Evolutionary conservation across 2,888 invertebrate species (phyloP).

Genomic region (Caenorhabditis sp.): DNA sequence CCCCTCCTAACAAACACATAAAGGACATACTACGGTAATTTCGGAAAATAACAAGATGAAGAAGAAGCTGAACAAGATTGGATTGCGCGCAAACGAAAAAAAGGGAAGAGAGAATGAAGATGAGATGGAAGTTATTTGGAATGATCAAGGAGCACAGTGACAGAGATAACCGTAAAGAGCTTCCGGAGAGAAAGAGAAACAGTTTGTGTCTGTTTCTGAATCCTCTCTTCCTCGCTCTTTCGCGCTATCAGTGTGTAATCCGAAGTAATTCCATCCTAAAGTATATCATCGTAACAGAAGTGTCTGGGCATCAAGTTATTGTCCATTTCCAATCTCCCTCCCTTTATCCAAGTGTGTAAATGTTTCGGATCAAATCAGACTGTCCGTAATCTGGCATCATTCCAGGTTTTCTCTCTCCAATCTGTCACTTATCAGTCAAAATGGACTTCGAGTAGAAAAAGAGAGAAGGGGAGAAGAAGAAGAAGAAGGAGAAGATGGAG

Average conservation of each 20-base stretch:
- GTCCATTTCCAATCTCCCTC: conserved; percentile 14
- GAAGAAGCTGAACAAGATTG: conserved; percentile 38
- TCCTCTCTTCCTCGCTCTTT: too few species aligned
- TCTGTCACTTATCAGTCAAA: conserved; percentile 34
- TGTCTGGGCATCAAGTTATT: conserved; percentile 29
- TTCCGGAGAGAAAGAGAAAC: too few species aligned
- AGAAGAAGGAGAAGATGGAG: conserved; percentile 6
- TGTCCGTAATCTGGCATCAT: conserved; percentile 13
- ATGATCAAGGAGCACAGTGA: background rate
- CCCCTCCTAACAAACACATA: conserved; percentile 50
- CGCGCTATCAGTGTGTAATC: background rate
- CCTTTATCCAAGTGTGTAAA: background rate
- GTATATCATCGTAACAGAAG: background rate
- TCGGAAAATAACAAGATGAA: conserved; percentile 49
- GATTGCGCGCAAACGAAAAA: conserved; percentile 10
- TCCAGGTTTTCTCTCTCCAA: conserved; percentile 30
- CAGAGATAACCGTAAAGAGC: background rate
- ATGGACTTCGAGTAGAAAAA: conserved; percentile 29
- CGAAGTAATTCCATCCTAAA: background rate
- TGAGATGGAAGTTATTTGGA: background rate
- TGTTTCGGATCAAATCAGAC: background rate
- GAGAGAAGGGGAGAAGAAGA: conserved; percentile 1
- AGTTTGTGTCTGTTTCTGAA: too few species aligned
- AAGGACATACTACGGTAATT: conserved; percentile 56
- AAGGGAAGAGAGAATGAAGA: background rate